These are phyloP conservation scores for Acanthurus leucopareius DNA, from an alignment of 2,797 vertebrate species.

Conservation along the genomic window DNA sequence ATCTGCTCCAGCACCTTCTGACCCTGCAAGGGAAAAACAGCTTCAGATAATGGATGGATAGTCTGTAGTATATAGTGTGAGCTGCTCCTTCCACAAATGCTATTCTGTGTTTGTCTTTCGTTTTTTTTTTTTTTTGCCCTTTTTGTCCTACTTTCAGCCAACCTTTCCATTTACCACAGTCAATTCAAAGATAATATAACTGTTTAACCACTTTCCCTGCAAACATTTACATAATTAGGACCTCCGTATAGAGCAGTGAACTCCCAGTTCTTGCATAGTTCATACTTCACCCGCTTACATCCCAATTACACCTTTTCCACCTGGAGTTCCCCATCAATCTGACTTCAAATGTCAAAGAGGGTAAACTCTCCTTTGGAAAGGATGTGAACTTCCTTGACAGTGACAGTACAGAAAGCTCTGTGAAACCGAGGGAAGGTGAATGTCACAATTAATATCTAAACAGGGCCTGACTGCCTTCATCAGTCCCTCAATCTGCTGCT, in stretches of 20 bases:
- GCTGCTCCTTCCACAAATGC: background rate
- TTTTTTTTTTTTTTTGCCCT: background rate
- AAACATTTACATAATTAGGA: conserved; percentile 12
- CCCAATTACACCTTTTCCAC: conserved; percentile 54
- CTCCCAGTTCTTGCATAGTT: conserved; percentile 25
- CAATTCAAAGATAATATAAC: conserved; percentile 11
- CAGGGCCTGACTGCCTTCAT: conserved; percentile 45
- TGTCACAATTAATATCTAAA: conserved; percentile 67
- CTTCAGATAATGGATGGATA: background rate
- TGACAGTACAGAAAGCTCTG: conserved; percentile 54
- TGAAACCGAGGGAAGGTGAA: conserved; percentile 57
- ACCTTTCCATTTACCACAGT: background rate
- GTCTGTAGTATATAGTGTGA: background rate
- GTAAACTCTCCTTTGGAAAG: conserved; percentile 56
- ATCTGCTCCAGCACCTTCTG: too few relatives aligned
- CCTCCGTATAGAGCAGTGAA: background rate
- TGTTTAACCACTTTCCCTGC: background rate
- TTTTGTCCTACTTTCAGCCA: background rate
- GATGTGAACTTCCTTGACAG: conserved; percentile 52
- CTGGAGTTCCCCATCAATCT: conserved; percentile 48
- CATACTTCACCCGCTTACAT: conserved; percentile 52
- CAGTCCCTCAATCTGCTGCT: conserved; percentile 52
- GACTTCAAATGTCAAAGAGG: conserved; percentile 72
- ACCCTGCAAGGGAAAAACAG: too few relatives aligned
- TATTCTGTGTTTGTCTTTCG: background rate